Evolutionary conservation across 2,888 invertebrate species (phyloP), one percentile per base, ranked within the genome.

Genomic region (Corythucha ciliata): DNA sequence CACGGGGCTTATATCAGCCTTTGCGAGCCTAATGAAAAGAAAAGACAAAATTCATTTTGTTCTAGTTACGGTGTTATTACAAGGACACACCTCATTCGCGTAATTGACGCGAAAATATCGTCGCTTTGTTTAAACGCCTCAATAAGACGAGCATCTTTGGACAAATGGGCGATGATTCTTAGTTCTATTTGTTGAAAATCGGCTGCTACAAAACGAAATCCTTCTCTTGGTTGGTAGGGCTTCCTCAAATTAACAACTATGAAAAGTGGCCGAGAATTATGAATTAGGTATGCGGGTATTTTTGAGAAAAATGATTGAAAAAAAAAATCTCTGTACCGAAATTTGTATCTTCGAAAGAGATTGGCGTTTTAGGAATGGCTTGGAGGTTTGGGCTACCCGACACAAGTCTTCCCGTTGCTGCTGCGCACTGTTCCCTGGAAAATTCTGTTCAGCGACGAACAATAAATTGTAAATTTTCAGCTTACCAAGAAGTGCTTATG

Each of bases 121-220:
- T 56, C 58, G 0, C 58, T 56, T 3, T 56, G 49, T 0, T 53
- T 48, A 36, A 74, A 66, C 16, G 67, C 66, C 22, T 33, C 55
- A 20, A 61, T 59, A 47, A 74, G 66, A 4, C 39, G 53, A 10
- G 41, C 32, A 63, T 73, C 73, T 34, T 60, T 63, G 18, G 74
- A 69, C 32, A 64, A 64, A 60, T 67, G 67, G 53, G 74, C 74
- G 60, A 72, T 68, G 63, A 74, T 69, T 59, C 74, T 67, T 56
- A 73, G 71, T 66, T 74, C 74, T 54, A 72, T 66, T 62, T 74
- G 74, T 59, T 63, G 62, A 65, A 72, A 74, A 67, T 74, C 74
- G 1, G 72, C 73, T 33, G 70, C 70, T 55, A 74, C 52, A 51
- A 74, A 64, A 29, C 33, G 18, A 58, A 53, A 52, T 0, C 68